These are phyloP conservation scores for Sardinella longiceps DNA, from an alignment of 2,797 vertebrate genomes.

Conservation along the genomic window DNA sequence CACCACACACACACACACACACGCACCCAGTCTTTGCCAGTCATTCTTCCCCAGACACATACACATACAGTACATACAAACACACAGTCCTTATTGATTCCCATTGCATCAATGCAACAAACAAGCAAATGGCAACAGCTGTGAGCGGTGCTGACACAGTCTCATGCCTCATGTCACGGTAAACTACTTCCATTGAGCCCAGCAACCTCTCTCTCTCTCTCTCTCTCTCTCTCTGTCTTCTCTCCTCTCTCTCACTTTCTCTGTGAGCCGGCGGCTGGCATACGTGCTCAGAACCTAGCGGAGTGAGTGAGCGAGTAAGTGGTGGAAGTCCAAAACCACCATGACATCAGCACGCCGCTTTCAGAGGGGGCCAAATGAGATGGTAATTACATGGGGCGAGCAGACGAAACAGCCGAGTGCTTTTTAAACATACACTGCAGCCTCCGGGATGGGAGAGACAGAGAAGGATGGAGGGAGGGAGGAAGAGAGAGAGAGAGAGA, in stretches of 20 bases:
- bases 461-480: constrained; percentile 33
- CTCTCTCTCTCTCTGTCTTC: not conserved
- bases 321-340: constrained; percentile 68
- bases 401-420: constrained; percentile 70
- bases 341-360: constrained; percentile 76
- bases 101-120: constrained; percentile 11
- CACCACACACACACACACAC: constrained; percentile 19
- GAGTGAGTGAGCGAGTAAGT: constrained; percentile 48
- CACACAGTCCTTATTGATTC: not conserved
- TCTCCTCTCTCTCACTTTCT: not conserved
- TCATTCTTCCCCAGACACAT: not conserved
- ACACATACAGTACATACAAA: constrained; percentile 13
- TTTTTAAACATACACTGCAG: constrained; percentile 76
- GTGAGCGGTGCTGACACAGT: not conserved
- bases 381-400: constrained; percentile 76
- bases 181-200: constrained; percentile 5
- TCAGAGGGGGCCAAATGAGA: constrained; percentile 64
- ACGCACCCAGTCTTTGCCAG: not conserved
- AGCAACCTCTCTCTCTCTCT: not conserved
- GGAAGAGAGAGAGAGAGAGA: constrained; percentile 33
- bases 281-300: not conserved
- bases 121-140: constrained; percentile 7
- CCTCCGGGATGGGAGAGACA: constrained; percentile 57
- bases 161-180: not conserved
- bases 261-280: not conserved